Conservation (phyloP, 2,888 invertebrate genomes). For the Latrodectus hesperus region DNA sequence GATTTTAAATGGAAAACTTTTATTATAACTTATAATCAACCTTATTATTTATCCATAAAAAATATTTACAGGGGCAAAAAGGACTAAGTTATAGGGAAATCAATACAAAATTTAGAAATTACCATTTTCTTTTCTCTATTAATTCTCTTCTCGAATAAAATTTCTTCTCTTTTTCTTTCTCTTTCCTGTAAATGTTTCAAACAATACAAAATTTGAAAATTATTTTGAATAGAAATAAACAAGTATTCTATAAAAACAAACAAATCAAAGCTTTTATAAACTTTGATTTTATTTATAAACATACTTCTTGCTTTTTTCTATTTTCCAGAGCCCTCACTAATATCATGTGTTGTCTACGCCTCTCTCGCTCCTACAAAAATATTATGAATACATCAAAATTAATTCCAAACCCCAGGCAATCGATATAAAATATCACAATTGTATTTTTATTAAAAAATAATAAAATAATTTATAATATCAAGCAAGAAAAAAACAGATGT, state of each 20-base stretch:
- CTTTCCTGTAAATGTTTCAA: slow-evolving; percentile 72
- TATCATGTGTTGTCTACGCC: slow-evolving; percentile 91
- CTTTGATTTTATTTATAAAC: neutral
- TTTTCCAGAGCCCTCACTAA: slow-evolving; percentile 90
- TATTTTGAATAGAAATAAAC: slow-evolving; percentile 1
- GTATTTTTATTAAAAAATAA: no score
- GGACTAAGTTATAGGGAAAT: neutral
- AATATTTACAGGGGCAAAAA: neutral
- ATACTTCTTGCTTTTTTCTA: slow-evolving; percentile 87
- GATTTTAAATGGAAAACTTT: no score
- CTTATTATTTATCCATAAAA: no score
- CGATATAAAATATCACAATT: no score
- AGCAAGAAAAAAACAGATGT: no score
- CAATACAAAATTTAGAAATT: slow-evolving; percentile 49
- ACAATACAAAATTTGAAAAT: slow-evolving; percentile 12
- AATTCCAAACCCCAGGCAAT: no score
- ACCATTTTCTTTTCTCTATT: slow-evolving; percentile 83
- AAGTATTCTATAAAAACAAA: neutral
- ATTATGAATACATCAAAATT: no score
- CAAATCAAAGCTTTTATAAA: neutral
- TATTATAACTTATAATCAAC: no score
- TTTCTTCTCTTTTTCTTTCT: slow-evolving; percentile 85
- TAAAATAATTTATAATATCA: no score
- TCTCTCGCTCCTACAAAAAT: slow-evolving; percentile 84
- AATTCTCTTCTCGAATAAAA: slow-evolving; percentile 82